phyloP scores from a whole-genome alignment of 2,888 invertebrate species.

The Mesorhabditis spiculigera region DNA sequence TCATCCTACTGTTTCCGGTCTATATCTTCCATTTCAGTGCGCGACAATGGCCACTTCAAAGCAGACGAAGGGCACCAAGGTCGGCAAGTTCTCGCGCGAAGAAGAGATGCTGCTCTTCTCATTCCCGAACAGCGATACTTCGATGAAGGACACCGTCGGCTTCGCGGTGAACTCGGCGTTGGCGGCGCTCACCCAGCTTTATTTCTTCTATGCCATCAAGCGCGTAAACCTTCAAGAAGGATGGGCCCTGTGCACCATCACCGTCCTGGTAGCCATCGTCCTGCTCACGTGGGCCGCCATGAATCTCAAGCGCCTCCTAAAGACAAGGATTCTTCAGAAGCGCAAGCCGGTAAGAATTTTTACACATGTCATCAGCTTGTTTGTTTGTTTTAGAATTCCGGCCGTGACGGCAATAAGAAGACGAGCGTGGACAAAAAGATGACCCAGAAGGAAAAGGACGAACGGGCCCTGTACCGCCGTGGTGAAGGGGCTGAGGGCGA shows the following conservation, averaged over 20 bases:
- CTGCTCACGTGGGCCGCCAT: neutral
- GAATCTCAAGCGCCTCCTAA: neutral
- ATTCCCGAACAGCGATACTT: neutral
- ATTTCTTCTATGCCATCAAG: neutral
- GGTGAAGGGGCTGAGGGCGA: conserved; percentile 1
- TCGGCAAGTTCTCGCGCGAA: neutral
- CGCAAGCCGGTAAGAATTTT: neutral
- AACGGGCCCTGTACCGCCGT: conserved; percentile 1
- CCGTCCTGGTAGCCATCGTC: neutral
- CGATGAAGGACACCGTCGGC: neutral
- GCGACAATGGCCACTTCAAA: no score
- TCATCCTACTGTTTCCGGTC: no score
- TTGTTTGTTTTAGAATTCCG: neutral
- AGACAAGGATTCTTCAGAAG: neutral
- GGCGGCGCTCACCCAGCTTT: neutral
- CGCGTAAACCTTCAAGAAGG: neutral
- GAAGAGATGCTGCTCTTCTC: conserved; percentile 1
- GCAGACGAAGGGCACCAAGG: no score
- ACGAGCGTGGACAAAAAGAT: neutral
- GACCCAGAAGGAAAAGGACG: conserved; percentile 6
- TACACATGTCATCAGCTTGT: no score
- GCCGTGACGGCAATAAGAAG: neutral
- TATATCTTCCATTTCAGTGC: no score
- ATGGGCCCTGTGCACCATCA: neutral
- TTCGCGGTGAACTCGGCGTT: neutral